Conservation (phyloP, 2,113 vertebrate species). For the Felis chaus region DNA sequence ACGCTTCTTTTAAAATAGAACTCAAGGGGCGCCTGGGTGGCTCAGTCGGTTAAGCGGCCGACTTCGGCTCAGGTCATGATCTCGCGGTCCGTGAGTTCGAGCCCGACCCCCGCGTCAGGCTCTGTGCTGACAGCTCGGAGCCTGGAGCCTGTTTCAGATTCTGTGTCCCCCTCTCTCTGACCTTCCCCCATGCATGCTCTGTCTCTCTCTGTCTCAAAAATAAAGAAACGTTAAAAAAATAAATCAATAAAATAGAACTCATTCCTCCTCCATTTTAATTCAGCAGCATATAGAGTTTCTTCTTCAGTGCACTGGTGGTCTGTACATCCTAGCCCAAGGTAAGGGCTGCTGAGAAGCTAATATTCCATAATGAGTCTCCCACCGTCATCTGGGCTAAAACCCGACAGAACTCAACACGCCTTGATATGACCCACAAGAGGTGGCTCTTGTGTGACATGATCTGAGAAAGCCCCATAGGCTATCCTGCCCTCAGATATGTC, state of each 20-base stretch:
- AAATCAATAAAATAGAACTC: not conserved
- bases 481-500: not conserved
- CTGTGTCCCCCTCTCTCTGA: no score
- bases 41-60: no score
- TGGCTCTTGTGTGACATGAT: rapidly evolving
- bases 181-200: no score
- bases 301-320: not conserved
- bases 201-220: no score
- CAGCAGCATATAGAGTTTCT: not conserved
- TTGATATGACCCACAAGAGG: not conserved
- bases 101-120: no score
- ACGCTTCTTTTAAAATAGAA: not conserved
- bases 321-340: not conserved
- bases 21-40: not conserved
- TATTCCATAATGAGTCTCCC: not conserved
- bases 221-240: no score
- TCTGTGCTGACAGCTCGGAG: no score
- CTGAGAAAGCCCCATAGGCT: not conserved
- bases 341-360: not conserved
- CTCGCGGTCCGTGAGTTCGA: no score
- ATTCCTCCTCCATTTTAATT: not conserved
- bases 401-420: not conserved
- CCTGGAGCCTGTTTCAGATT: no score
- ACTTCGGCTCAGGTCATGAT: no score
- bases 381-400: not conserved